A percentile compares a stretch with the other conserved stretches of the same genome.
These are phyloP conservation scores for Euspilapteryx auroguttella DNA, from an alignment of 2,888 invertebrate genomes.

Conservation along the genomic window DNA sequence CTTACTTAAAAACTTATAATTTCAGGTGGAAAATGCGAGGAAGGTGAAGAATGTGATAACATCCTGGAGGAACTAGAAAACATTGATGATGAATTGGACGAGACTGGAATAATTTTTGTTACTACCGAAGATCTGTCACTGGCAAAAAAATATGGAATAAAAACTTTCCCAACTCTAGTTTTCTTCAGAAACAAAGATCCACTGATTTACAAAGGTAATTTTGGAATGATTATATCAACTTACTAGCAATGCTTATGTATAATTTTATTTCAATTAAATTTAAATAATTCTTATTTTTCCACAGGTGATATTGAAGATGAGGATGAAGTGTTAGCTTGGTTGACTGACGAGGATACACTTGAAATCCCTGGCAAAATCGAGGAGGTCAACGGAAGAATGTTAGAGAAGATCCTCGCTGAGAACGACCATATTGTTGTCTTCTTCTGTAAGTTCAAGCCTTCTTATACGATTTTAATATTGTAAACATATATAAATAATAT, in stretches of 20 bases:
- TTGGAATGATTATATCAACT: too few species aligned
- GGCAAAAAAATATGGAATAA: constrained; percentile 85
- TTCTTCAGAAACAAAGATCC: constrained; percentile 93
- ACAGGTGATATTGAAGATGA: constrained; percentile 87
- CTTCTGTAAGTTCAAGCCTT: constrained; percentile 73
- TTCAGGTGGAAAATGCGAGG: constrained; percentile 79
- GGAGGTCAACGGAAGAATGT: constrained; percentile 87
- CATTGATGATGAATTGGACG: constrained; percentile 91
- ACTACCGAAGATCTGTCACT: constrained; percentile 83
- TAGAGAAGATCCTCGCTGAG: constrained; percentile 85
- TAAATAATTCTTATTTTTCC: too few species aligned
- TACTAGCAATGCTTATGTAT: not conserved
- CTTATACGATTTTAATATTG: too few species aligned
- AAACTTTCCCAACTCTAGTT: constrained; percentile 80
- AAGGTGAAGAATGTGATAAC: constrained; percentile 84
- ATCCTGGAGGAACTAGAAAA: constrained; percentile 86
- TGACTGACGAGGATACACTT: constrained; percentile 86
- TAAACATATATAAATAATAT: too few species aligned
- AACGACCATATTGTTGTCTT: constrained; percentile 90
- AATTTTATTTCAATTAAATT: too few species aligned
- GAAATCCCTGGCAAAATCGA: constrained; percentile 93
- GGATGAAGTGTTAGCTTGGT: constrained; percentile 88
- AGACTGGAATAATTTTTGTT: constrained; percentile 90
- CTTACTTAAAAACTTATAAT: constrained; percentile 6
- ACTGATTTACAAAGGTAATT: constrained; percentile 69